Percentiles rank a stretch among this genome's conserved stretches.
Conservation (phyloP, 2,888 invertebrate genomes). For the Atethmia centrago region DNA sequence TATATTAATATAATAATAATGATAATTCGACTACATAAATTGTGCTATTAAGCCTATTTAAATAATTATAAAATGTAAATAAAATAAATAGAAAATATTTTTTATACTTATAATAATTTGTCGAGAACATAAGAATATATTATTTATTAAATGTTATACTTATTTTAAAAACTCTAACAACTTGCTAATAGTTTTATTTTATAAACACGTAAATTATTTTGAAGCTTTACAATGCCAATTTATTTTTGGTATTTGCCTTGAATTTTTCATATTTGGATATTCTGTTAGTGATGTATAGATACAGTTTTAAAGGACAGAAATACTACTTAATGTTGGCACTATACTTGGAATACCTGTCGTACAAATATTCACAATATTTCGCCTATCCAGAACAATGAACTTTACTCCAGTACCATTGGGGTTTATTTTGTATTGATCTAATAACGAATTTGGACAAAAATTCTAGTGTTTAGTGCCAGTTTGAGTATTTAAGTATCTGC, state of each 20-base stretch:
- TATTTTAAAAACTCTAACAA: not conserved
- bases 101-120: not conserved
- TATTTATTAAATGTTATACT: not conserved
- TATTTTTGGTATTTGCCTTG: not conserved
- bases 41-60: conserved; percentile 42
- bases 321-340: not conserved
- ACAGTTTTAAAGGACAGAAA: not conserved
- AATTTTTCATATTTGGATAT: not conserved
- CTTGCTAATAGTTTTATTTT: not conserved
- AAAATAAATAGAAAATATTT: conserved; percentile 18
- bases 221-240: not conserved
- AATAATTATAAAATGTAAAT: conserved; percentile 19
- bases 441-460: not conserved
- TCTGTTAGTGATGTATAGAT: not conserved
- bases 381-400: not conserved
- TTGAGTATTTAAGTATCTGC: no score
- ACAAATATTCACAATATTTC: not conserved
- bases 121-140: not conserved
- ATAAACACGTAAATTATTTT: not conserved
- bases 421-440: not conserved
- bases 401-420: not conserved
- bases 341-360: not conserved
- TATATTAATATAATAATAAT: not conserved
- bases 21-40: conserved; percentile 24
- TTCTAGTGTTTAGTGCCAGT: not conserved